Conservation (phyloP, 2,797 vertebrate species). For the Urophycis tenuis region DNA sequence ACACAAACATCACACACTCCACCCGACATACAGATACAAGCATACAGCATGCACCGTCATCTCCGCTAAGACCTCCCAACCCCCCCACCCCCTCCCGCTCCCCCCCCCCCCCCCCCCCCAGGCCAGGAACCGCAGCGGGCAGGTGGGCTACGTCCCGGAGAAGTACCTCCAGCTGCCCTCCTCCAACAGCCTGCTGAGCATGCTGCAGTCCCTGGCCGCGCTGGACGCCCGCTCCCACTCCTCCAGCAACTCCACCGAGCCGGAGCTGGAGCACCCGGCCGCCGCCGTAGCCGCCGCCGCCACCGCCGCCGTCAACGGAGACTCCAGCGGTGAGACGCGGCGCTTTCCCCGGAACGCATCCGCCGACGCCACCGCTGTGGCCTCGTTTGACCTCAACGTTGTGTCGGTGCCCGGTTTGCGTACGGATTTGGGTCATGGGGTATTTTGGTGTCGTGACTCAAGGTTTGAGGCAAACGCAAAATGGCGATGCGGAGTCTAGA, state of each 20-base stretch:
- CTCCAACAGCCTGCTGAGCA: conserved; percentile 91
- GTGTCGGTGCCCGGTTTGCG: too few species aligned
- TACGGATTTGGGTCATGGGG: too few species aligned
- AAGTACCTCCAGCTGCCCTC: conserved; percentile 95
- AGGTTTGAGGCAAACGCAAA: too few species aligned
- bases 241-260: conserved; percentile 87
- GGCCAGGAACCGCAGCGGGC: conserved; percentile 89
- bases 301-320: conserved; percentile 77
- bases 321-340: conserved; percentile 67
- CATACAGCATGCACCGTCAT: background rate
- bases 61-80: background rate
- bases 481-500: background rate
- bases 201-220: conserved; percentile 90
- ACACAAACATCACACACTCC: too few species aligned
- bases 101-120: conserved; percentile 40
- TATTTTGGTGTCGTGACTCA: too few species aligned
- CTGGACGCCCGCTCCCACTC: conserved; percentile 88
- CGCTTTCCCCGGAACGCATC: too few species aligned
- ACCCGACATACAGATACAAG: conserved; percentile 10
- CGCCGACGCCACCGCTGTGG: too few species aligned
- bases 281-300: too few species aligned
- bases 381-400: too few species aligned
- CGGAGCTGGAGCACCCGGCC: conserved; percentile 69
- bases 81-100: too few species aligned
- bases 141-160: conserved; percentile 93